Evolutionary conservation across 2,797 vertebrate genomes (phyloP).

Genomic region (Xenopus petersii): DNA sequence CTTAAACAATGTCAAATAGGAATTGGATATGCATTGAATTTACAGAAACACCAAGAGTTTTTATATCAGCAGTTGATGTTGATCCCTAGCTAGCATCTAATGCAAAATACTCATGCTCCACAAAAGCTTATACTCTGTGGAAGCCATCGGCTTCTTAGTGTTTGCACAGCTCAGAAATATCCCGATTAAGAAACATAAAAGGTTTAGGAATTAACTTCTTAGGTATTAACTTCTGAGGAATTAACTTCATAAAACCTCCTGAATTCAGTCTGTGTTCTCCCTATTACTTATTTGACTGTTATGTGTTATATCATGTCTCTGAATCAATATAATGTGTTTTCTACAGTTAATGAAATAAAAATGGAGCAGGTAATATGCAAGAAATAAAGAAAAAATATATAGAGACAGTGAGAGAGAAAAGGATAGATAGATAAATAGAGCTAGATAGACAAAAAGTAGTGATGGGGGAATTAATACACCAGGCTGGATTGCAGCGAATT

Average conservation of each 20-base stretch:
- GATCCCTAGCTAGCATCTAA: slow-evolving; percentile 43
- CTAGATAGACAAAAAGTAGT: too few species aligned
- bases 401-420: too few species aligned
- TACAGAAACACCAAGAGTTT: neutral
- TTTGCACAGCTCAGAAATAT: slow-evolving; percentile 49
- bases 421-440: neutral
- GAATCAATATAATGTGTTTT: too few species aligned
- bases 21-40: neutral
- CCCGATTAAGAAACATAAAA: slow-evolving; percentile 66
- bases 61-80: slow-evolving; percentile 24
- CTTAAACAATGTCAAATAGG: neutral
- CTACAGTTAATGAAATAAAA: too few species aligned
- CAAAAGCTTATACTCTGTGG: slow-evolving; percentile 46
- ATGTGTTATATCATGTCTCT: too few species aligned
- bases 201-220: slow-evolving; percentile 67
- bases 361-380: too few species aligned
- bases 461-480: too few species aligned
- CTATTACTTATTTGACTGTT: slow-evolving; percentile 26
- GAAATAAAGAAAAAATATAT: too few species aligned
- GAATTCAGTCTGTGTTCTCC: slow-evolving; percentile 58
- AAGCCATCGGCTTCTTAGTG: slow-evolving; percentile 47
- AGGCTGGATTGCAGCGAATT: too few species aligned
- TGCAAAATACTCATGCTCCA: slow-evolving; percentile 35
- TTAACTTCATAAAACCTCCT: slow-evolving; percentile 61
- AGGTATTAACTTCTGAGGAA: slow-evolving; percentile 66